A percentile compares a stretch with the other conserved stretches of the same genome.
These are phyloP conservation scores for Glyphotaelius pellucidus DNA, from an alignment of 2,888 invertebrate species.

Conservation along the genomic window DNA sequence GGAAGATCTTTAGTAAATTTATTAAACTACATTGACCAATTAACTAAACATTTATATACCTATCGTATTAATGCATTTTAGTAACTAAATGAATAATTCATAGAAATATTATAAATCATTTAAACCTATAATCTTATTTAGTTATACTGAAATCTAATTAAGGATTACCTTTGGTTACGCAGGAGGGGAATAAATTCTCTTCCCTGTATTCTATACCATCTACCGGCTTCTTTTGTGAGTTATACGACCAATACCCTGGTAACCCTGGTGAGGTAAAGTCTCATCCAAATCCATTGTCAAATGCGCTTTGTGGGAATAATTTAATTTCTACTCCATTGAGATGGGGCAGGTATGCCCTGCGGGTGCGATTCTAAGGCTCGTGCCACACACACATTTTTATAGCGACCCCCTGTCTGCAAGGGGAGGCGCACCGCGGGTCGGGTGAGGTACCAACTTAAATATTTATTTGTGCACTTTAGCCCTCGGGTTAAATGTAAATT, in stretches of 20 bases:
- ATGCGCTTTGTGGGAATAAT: conserved; percentile 63
- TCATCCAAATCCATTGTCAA: conserved; percentile 42
- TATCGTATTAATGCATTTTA: too few species aligned
- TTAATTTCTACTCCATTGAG: conserved; percentile 57
- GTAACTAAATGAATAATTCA: too few species aligned
- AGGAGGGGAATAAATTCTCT: background rate
- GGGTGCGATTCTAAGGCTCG: conserved; percentile 44
- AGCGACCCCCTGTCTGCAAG: conserved; percentile 13
- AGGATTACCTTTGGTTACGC: background rate
- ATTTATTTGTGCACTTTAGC: conserved; percentile 53
- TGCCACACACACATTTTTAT: background rate
- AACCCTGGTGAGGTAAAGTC: background rate
- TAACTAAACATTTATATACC: too few species aligned
- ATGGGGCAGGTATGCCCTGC: conserved; percentile 56
- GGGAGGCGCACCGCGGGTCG: conserved; percentile 42
- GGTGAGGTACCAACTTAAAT: conserved; percentile 49
- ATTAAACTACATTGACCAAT: too few species aligned
- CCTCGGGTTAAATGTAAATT: conserved; percentile 50
- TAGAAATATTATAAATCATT: too few species aligned
- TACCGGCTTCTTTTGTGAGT: background rate
- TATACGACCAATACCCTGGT: background rate
- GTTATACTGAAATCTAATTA: conserved; percentile 2
- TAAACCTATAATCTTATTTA: too few species aligned
- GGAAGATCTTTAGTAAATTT: too few species aligned
- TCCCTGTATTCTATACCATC: background rate